These are phyloP conservation scores for Microplitis mediator DNA, from an alignment of 1,140 invertebrate genomes.

Conservation along the genomic window DNA sequence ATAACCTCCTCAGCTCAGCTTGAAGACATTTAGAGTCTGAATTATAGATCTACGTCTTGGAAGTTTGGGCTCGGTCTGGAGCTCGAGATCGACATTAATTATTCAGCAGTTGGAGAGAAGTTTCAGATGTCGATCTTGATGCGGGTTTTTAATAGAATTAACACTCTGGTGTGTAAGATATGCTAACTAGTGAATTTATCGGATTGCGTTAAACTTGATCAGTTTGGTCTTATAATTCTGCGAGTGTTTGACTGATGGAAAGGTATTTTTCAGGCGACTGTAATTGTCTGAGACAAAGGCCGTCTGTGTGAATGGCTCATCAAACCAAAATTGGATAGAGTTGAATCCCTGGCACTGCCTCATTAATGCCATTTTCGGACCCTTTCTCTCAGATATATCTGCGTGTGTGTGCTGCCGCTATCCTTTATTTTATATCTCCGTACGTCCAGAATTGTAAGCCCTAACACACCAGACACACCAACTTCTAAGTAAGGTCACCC, in stretches of 20 bases:
- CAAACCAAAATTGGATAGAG: constrained; percentile 51
- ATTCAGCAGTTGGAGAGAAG: constrained; percentile 58
- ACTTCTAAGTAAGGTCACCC: constrained; percentile 60
- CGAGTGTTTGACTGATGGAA: no score
- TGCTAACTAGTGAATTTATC: no score
- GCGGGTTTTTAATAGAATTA: no score
- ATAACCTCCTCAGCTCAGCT: no score
- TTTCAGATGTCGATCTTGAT: constrained; percentile 28
- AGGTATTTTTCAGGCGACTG: not conserved
- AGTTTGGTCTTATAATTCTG: no score
- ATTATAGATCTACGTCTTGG: constrained; percentile 3
- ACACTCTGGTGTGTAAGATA: no score
- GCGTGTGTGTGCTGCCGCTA: constrained; percentile 33
- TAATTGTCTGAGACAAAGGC: constrained; percentile 46
- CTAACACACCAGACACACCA: constrained; percentile 32
- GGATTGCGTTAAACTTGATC: no score
- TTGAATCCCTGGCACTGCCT: constrained; percentile 50
- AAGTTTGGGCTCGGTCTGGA: not conserved
- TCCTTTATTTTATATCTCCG: constrained; percentile 32
- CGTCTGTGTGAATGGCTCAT: constrained; percentile 58
- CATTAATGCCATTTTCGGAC: constrained; percentile 50
- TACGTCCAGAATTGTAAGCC: not conserved
- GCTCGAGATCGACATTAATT: constrained; percentile 48
- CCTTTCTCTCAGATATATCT: constrained; percentile 41
- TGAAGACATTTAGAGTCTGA: not conserved